Percentiles rank a stretch among this genome's conserved stretches.
These are phyloP conservation scores for Melieria picta DNA, from an alignment of 2,888 invertebrate genomes.

Conservation along the genomic window DNA sequence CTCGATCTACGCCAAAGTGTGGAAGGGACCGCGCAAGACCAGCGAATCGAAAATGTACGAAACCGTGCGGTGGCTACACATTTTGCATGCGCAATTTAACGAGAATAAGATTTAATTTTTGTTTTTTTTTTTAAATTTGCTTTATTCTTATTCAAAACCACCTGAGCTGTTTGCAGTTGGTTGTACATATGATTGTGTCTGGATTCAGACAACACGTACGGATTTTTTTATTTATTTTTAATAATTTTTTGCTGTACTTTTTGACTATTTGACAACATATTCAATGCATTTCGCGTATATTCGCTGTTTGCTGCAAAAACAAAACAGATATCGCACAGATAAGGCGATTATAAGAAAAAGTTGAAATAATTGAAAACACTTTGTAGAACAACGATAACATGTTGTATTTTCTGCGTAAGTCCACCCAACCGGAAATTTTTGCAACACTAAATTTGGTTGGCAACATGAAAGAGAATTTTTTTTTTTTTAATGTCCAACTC, in stretches of 20 bases:
- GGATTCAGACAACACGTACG: not conserved
- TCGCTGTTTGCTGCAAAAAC: too few relatives aligned
- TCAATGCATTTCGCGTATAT: too few relatives aligned
- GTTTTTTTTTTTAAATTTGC: slow-evolving; percentile 33
- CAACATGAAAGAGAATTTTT: too few relatives aligned
- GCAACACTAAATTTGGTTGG: too few relatives aligned
- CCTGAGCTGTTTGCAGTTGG: slow-evolving; percentile 4
- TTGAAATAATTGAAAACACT: too few relatives aligned
- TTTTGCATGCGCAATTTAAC: not conserved
- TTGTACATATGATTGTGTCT: not conserved
- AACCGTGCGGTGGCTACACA: not conserved
- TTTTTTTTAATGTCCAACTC: too few relatives aligned
- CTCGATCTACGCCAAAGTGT: slow-evolving; percentile 66
- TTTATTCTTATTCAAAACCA: slow-evolving; percentile 1
- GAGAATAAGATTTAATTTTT: not conserved
- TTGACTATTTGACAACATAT: too few relatives aligned
- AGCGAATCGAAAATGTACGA: slow-evolving; percentile 66
- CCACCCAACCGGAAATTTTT: too few relatives aligned
- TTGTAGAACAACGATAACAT: too few relatives aligned
- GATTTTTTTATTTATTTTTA: not conserved
- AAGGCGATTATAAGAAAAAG: too few relatives aligned
- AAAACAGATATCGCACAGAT: too few relatives aligned
- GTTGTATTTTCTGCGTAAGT: too few relatives aligned
- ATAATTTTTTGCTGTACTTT: not conserved
- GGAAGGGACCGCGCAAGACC: slow-evolving; percentile 66